Evolutionary conservation across 2,888 invertebrate species (phyloP).

Genomic region (Leuctra nigra): DNA sequence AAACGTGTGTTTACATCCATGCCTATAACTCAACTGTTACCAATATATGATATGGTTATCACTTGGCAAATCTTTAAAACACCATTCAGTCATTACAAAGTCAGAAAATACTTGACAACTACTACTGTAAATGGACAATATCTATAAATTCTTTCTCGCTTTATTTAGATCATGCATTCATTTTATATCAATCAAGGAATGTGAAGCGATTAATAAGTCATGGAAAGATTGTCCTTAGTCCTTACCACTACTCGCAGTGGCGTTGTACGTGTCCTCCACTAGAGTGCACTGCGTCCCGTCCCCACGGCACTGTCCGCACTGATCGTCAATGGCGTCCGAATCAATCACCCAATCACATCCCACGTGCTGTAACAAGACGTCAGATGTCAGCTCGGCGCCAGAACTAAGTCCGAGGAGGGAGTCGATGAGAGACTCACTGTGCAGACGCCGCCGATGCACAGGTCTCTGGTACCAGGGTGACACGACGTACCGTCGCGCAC

Average conservation of each 20-base stretch:
- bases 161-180: no score
- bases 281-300: constrained; percentile 58
- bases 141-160: no score
- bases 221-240: no score
- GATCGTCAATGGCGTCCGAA: constrained; percentile 56
- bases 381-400: not conserved
- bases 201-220: no score
- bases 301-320: constrained; percentile 61
- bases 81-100: no score
- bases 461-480: constrained; percentile 51
- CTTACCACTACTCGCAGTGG: not conserved
- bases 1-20: no score
- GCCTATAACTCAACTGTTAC: no score
- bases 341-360: constrained; percentile 60
- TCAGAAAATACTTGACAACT: no score
- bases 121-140: no score
- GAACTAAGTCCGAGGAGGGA: not conserved
- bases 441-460: constrained; percentile 58
- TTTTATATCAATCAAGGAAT: no score
- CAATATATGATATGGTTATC: no score
- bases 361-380: constrained; percentile 44
- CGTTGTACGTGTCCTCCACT: constrained; percentile 38
- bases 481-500: constrained; percentile 59
- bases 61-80: no score
- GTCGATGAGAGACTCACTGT: constrained; percentile 42